phyloP scores from a whole-genome alignment of 1,140 invertebrate genomes.

The Meloidogyne hapla region DNA sequence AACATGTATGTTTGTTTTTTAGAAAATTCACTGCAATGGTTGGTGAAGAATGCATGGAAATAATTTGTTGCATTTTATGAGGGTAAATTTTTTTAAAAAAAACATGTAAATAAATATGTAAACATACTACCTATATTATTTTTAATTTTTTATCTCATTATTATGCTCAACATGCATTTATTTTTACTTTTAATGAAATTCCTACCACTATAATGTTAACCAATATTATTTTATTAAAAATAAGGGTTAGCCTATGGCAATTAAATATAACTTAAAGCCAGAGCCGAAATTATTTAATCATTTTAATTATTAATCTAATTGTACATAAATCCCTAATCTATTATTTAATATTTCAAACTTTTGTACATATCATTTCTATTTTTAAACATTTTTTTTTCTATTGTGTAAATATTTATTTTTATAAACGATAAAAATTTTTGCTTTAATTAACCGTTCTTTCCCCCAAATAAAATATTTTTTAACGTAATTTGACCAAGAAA shows the following conservation, averaged over 20 bases:
- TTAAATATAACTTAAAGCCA: no score
- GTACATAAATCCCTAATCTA: background rate
- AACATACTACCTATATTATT: background rate
- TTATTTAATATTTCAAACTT: background rate
- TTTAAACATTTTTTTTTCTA: background rate
- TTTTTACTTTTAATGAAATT: no score
- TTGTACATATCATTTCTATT: background rate
- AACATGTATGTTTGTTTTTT: background rate
- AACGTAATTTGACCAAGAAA: background rate
- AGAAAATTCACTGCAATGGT: background rate
- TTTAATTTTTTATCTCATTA: background rate
- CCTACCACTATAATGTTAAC: no score
- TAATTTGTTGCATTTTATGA: background rate
- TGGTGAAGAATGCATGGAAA: background rate
- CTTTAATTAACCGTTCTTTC: background rate
- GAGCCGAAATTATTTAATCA: no score
- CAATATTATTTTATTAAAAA: no score
- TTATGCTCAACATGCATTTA: background rate
- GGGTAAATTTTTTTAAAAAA: background rate
- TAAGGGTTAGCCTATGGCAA: no score
- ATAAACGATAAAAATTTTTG: background rate
- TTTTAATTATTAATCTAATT: background rate
- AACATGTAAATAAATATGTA: background rate
- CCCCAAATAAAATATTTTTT: no score
- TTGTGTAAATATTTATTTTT: conserved; percentile 2